Evolutionary conservation across 2,113 vertebrate genomes (phyloP).

Genomic region (Nycticryphes semicollaris): DNA sequence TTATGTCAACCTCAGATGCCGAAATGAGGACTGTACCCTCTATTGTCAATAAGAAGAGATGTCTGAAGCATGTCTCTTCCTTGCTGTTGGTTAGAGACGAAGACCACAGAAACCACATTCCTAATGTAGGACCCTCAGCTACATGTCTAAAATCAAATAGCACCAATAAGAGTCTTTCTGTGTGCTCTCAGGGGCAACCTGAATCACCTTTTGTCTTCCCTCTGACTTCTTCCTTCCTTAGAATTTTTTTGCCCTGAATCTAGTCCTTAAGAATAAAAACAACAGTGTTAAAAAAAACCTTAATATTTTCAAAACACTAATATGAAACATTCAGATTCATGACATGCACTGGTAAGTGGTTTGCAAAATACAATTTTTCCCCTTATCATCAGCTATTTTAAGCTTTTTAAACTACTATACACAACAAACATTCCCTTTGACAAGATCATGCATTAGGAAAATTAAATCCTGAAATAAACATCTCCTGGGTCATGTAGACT

Average conservation of each 20-base stretch:
- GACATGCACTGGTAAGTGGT: not conserved
- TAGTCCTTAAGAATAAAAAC: not conserved
- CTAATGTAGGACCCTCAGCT: not conserved
- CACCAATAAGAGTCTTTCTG: not conserved
- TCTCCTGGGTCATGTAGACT: not conserved
- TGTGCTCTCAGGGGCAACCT: not conserved
- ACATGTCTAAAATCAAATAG: not conserved
- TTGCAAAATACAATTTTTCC: not conserved
- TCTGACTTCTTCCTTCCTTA: not conserved
- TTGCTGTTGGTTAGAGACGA: not conserved
- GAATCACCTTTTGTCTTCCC: not conserved
- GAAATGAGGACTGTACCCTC: not conserved
- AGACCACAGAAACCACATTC: not conserved
- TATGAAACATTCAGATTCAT: not conserved
- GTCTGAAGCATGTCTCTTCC: not conserved
- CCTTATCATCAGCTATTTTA: not conserved
- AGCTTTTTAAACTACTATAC: not conserved
- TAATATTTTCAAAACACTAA: not conserved
- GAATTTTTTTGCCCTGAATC: not conserved
- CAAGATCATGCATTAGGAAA: not conserved
- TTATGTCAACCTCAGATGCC: not conserved
- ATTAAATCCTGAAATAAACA: not conserved
- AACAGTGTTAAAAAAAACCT: not conserved
- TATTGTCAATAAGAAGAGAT: not conserved
- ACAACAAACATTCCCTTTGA: not conserved